A percentile compares a stretch with the other conserved stretches of the same genome.
Evolutionary conservation across 1,140 invertebrate genomes (phyloP).

Genomic region (Druon quercuslanigerum): DNA sequence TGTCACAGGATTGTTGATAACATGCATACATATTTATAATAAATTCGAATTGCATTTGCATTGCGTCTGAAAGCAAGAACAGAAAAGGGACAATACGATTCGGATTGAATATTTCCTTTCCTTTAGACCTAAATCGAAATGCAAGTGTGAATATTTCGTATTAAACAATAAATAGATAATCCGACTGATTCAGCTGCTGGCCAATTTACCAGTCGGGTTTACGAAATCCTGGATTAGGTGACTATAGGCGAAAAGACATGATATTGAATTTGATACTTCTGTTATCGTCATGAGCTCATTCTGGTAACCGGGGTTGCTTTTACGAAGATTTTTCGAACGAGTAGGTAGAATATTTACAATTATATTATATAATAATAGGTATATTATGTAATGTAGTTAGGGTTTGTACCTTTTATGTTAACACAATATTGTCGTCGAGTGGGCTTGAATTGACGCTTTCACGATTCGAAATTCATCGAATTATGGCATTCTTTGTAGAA

Average conservation of each 20-base stretch:
- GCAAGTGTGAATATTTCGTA: background rate
- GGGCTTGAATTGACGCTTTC: conserved; percentile 32
- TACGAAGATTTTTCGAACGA: too few species aligned
- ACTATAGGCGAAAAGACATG: background rate
- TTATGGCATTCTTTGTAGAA: conserved; percentile 37
- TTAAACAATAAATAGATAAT: background rate
- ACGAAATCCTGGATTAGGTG: background rate
- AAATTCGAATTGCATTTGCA: background rate
- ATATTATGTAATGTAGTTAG: background rate
- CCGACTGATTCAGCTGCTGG: conserved; percentile 27
- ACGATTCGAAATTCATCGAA: background rate
- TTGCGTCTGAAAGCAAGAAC: background rate
- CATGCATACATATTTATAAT: conserved; percentile 1
- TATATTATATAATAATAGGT: too few species aligned
- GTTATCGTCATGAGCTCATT: background rate
- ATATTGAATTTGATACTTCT: conserved; percentile 1
- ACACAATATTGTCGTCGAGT: conserved; percentile 6
- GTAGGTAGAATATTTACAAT: too few species aligned
- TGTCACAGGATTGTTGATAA: conserved; percentile 17
- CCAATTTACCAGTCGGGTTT: conserved; percentile 14
- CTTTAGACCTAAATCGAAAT: background rate
- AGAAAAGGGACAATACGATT: background rate
- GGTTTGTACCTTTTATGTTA: background rate
- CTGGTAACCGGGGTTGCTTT: too few species aligned
- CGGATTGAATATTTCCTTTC: too few species aligned